A percentile compares a stretch with the other conserved stretches of the same genome.
phyloP scores from a whole-genome alignment of 2,797 vertebrate species.

The Leptoclinus maculatus region DNA sequence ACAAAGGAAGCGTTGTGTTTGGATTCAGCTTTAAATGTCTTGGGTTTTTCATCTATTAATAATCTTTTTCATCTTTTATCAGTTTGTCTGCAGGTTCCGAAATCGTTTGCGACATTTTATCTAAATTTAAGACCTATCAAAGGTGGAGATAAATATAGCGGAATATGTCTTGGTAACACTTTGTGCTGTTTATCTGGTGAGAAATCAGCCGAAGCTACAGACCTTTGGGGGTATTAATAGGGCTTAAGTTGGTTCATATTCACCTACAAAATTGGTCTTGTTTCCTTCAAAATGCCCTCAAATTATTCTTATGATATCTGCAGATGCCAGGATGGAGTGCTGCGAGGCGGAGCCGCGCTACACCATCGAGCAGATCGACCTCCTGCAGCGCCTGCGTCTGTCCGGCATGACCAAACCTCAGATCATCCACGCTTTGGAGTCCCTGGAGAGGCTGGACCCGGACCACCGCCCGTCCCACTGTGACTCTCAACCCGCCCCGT shows the following conservation, averaged over 20 bases:
- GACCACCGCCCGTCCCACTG: conserved; percentile 82
- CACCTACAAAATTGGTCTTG: conserved; percentile 23
- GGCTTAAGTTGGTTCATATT: conserved; percentile 31
- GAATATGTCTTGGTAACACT: conserved; percentile 29
- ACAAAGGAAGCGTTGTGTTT: conserved; percentile 26
- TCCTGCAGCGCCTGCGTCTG: conserved; percentile 86
- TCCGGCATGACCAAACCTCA: conserved; percentile 89
- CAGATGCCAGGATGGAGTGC: conserved; percentile 87
- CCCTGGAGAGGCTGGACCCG: conserved; percentile 87
- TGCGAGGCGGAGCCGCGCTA: conserved; percentile 87
- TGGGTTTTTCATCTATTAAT: conserved; percentile 67
- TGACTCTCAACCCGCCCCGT: conserved; percentile 75
- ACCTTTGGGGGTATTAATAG: conserved; percentile 45
- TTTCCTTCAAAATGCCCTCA: conserved; percentile 17
- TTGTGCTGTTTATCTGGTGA: conserved; percentile 48
- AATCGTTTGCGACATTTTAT: conserved; percentile 33
- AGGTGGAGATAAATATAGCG: conserved; percentile 69
- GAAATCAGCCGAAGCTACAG: conserved; percentile 32
- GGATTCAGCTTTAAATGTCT: conserved; percentile 20
- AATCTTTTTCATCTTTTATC: conserved; percentile 56
- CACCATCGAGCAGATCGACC: conserved; percentile 90
- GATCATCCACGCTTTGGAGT: conserved; percentile 87
- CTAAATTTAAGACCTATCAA: conserved; percentile 58
- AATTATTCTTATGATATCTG: background rate
- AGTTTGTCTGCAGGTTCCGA: conserved; percentile 40